Conservation (phyloP, 2,113 vertebrate species). For the Zosterops hypoxanthus region DNA sequence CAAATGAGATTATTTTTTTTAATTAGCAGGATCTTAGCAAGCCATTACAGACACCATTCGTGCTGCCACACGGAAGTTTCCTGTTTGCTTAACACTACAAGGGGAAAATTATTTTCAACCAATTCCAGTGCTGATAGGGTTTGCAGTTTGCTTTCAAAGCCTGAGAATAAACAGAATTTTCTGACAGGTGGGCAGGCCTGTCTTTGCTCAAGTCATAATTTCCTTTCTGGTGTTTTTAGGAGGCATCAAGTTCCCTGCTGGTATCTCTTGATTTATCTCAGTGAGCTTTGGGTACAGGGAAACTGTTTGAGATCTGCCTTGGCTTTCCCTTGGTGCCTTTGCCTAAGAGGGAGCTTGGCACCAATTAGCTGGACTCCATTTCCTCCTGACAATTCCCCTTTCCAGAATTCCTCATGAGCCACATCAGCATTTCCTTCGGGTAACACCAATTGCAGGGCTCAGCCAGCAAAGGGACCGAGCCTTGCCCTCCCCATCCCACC, state of each 20-base stretch:
- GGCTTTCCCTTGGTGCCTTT: not conserved
- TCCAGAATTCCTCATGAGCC: not conserved
- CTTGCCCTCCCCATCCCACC: not conserved
- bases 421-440: slow-evolving; percentile 22
- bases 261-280: not conserved
- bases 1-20: slow-evolving; percentile 70
- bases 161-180: not conserved
- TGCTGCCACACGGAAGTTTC: slow-evolving; percentile 51
- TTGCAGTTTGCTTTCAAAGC: not conserved
- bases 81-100: slow-evolving; percentile 62
- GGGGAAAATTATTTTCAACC: slow-evolving; percentile 57
- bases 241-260: not conserved
- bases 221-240: slow-evolving; percentile 3
- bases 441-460: not conserved
- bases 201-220: not conserved
- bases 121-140: slow-evolving; percentile 1
- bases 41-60: slow-evolving; percentile 50
- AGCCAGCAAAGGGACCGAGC: not conserved
- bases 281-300: not conserved
- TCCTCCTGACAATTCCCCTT: not conserved
- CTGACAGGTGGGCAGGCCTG: not conserved
- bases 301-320: not conserved
- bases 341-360: not conserved
- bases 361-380: not conserved
- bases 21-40: slow-evolving; percentile 76